These are phyloP conservation scores for Theretra japonica DNA, from an alignment of 2,888 invertebrate genomes.

Conservation along the genomic window DNA sequence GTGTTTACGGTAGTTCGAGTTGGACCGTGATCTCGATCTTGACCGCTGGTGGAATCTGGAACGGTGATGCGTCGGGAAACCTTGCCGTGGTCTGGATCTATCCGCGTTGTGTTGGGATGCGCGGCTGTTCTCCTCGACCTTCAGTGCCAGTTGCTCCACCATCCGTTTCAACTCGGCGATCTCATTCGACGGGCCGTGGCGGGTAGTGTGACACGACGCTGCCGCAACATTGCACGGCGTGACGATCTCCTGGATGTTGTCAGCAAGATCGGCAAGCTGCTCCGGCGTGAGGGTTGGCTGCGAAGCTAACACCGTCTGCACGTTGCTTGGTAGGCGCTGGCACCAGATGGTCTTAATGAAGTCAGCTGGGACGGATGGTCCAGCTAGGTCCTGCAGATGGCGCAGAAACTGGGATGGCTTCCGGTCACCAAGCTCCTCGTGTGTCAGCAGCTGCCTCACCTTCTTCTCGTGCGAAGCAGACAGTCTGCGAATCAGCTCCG, in stretches of 20 bases:
- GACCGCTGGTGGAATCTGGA: background rate
- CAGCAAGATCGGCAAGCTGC: slow-evolving; percentile 35
- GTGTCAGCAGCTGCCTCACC: slow-evolving; percentile 35
- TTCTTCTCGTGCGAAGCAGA: slow-evolving; percentile 26
- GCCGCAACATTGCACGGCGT: slow-evolving; percentile 25
- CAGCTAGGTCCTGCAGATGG: slow-evolving; percentile 36
- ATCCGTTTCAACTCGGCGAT: slow-evolving; percentile 9
- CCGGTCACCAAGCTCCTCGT: slow-evolving; percentile 39
- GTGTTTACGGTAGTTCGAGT: slow-evolving; percentile 31
- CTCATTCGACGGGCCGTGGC: background rate
- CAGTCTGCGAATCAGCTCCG: background rate
- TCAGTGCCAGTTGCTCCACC: slow-evolving; percentile 22
- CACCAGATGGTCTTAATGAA: slow-evolving; percentile 35
- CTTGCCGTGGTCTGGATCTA: background rate
- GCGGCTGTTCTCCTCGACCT: slow-evolving; percentile 29
- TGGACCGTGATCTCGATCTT: slow-evolving; percentile 36
- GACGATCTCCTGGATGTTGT: slow-evolving; percentile 33
- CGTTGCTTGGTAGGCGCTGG: slow-evolving; percentile 26
- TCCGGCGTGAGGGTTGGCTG: slow-evolving; percentile 33
- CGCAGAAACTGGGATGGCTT: slow-evolving; percentile 40
- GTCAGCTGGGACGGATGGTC: slow-evolving; percentile 34
- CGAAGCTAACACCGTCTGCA: slow-evolving; percentile 30
- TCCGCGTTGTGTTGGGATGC: background rate
- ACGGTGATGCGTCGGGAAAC: background rate
- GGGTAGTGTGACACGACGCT: background rate